Evolutionary conservation across 2,888 invertebrate species (phyloP).

Genomic region (Psylliodes chrysocephalus): DNA sequence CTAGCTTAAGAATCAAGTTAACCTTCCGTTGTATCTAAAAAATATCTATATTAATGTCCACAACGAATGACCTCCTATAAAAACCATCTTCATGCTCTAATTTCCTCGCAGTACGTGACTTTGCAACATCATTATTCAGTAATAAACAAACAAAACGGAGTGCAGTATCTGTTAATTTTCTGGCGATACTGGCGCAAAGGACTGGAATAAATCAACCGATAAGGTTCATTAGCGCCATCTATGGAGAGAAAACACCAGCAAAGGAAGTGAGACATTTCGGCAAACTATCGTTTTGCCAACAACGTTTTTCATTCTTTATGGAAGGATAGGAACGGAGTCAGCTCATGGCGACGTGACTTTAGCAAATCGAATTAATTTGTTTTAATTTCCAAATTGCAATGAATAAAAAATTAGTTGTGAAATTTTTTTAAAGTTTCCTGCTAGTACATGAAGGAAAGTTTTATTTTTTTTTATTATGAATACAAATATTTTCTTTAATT

Average conservation of each 20-base stretch:
- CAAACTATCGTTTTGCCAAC: background rate
- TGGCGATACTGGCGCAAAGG: background rate
- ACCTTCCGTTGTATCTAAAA: too few species aligned
- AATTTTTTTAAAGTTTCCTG: too few species aligned
- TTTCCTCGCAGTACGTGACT: background rate
- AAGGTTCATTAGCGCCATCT: constrained; percentile 15
- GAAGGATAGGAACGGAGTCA: background rate
- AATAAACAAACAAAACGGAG: background rate
- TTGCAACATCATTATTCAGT: background rate
- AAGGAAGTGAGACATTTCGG: constrained; percentile 11
- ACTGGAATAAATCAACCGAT: constrained; percentile 1
- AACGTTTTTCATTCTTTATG: constrained; percentile 12
- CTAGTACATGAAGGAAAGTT: too few species aligned
- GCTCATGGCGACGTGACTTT: too few species aligned
- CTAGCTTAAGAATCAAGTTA: too few species aligned
- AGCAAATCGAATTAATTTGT: too few species aligned
- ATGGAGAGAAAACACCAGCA: constrained; percentile 10
- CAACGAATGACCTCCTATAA: too few species aligned
- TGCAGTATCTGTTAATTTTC: constrained; percentile 14
- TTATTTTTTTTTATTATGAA: too few species aligned
- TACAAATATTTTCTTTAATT: too few species aligned
- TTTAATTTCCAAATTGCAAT: too few species aligned
- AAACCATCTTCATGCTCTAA: background rate
- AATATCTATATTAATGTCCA: too few species aligned
- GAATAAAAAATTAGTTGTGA: too few species aligned